These are phyloP conservation scores for Apis florea DNA, from an alignment of 1,140 invertebrate species.

Conservation along the genomic window DNA sequence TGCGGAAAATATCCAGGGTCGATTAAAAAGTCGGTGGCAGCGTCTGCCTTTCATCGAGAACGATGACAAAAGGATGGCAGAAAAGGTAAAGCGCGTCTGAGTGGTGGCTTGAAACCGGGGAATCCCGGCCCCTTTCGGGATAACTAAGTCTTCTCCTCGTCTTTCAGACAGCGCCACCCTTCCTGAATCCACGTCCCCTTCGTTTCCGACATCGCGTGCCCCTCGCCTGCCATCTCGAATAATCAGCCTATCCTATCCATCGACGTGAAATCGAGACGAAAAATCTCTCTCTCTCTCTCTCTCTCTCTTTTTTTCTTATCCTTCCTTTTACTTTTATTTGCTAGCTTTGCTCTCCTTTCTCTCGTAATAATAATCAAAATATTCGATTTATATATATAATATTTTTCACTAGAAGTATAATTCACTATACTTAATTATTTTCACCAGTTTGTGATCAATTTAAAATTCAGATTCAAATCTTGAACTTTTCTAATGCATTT, in stretches of 20 bases:
- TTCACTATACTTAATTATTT: too few relatives aligned
- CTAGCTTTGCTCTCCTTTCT: too few relatives aligned
- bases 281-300: neutral
- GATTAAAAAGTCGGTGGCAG: slow-evolving; percentile 41
- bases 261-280: slow-evolving; percentile 13
- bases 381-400: too few relatives aligned
- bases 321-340: neutral
- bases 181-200: slow-evolving; percentile 21
- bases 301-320: neutral
- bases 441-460: too few relatives aligned
- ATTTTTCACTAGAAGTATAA: too few relatives aligned
- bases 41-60: slow-evolving; percentile 23
- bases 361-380: too few relatives aligned
- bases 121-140: slow-evolving; percentile 59
- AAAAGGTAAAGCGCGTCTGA: slow-evolving; percentile 52
- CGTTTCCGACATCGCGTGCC: slow-evolving; percentile 12
- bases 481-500: too few relatives aligned
- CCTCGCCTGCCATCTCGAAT: slow-evolving; percentile 52
- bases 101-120: slow-evolving; percentile 45
- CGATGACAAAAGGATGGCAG: slow-evolving; percentile 26
- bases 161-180: slow-evolving; percentile 46
- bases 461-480: too few relatives aligned
- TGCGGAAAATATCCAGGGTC: neutral
- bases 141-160: slow-evolving; percentile 64
- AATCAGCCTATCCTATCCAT: slow-evolving; percentile 43